Evolutionary conservation across 2,797 vertebrate species (phyloP).

Genomic region (Falco cherrug): DNA sequence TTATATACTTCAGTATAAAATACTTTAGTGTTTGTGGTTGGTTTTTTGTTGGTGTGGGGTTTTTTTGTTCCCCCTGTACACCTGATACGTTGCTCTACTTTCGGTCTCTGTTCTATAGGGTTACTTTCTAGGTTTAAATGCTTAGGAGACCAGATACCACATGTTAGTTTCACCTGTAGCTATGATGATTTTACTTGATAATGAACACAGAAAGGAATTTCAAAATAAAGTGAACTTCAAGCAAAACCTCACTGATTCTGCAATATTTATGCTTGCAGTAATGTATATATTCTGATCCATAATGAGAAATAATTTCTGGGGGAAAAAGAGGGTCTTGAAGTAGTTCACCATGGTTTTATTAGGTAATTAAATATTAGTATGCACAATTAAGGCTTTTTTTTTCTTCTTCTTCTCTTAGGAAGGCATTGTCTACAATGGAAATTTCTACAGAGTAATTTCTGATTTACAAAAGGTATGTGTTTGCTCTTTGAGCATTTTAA

Average conservation of each 20-base stretch:
- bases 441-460: conserved; percentile 14
- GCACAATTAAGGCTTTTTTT: neutral
- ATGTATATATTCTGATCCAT: neutral
- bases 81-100: neutral
- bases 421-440: neutral
- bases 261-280: neutral
- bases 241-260: neutral
- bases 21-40: too few species aligned
- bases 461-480: conserved; percentile 53
- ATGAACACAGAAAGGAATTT: neutral
- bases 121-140: neutral
- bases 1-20: neutral
- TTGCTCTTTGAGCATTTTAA: neutral
- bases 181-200: neutral
- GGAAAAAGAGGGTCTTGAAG: neutral
- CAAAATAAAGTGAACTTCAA: neutral
- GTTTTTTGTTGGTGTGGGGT: too few species aligned
- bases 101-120: neutral
- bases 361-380: neutral
- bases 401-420: neutral
- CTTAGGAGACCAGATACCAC: neutral
- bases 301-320: neutral
- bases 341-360: neutral
- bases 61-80: neutral
- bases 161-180: neutral